Evolutionary conservation across 2,888 invertebrate genomes (phyloP).

Genomic region (Lasioglossum calceatum): DNA sequence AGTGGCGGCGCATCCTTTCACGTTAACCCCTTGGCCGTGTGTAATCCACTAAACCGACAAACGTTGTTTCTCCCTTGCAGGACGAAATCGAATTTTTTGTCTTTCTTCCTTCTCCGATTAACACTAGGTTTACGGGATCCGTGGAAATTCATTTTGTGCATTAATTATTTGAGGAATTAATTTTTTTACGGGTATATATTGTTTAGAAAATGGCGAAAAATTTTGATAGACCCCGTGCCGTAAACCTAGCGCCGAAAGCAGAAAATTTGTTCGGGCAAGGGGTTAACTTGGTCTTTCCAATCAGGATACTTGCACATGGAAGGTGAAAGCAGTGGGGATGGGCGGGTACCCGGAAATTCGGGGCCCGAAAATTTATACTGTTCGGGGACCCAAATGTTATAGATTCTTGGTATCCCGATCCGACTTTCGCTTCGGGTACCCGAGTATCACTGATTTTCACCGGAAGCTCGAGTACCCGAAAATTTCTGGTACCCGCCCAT

Average conservation of each 20-base stretch:
- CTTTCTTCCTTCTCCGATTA: neutral
- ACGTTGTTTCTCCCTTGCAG: neutral
- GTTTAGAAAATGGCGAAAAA: no score
- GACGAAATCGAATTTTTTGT: neutral
- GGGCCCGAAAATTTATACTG: no score
- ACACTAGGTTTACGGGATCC: constrained; percentile 2
- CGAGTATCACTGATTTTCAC: no score
- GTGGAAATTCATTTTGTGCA: neutral
- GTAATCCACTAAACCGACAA: neutral
- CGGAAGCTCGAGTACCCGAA: no score
- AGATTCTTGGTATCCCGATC: no score
- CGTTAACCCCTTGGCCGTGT: constrained; percentile 6
- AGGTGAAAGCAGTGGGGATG: neutral
- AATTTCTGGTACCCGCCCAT: no score
- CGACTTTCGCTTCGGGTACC: no score
- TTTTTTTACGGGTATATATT: neutral
- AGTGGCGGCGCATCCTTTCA: constrained; percentile 28
- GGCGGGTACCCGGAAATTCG: no score
- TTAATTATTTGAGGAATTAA: neutral
- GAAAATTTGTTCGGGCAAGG: neutral
- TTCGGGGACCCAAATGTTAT: no score
- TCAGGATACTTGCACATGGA: neutral
- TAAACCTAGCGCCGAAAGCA: neutral
- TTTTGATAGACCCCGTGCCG: neutral
- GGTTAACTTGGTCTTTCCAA: neutral